Evolutionary conservation across 2,797 vertebrate genomes (phyloP).

Genomic region (Channa striata): DNA sequence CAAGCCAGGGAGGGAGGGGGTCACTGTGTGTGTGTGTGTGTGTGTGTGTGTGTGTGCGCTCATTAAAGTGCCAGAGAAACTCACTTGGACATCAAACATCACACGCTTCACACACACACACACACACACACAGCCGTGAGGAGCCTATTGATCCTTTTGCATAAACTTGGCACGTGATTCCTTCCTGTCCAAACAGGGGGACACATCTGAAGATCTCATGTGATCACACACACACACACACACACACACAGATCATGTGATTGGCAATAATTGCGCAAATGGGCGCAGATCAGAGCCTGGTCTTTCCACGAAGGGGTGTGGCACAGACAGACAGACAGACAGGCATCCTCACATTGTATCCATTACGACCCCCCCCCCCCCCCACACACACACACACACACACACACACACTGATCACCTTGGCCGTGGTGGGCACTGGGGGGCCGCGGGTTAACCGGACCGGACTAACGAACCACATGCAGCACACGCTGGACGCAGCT

Average conservation of each 20-base stretch:
- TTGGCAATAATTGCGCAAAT: neutral
- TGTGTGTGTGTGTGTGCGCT: neutral
- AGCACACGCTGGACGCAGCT: neutral
- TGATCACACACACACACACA: conserved; percentile 4
- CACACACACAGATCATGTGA: conserved; percentile 19
- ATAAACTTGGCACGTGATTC: conserved; percentile 32
- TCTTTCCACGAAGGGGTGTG: conserved; percentile 73
- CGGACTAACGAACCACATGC: conserved; percentile 7
- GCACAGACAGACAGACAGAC: conserved; percentile 46
- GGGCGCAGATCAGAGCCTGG: conserved; percentile 12
- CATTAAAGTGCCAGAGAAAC: conserved; percentile 55
- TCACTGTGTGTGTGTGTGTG: neutral
- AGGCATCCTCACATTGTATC: conserved; percentile 27
- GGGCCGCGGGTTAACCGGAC: too few species aligned
- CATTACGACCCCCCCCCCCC: conserved; percentile 18
- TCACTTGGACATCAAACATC: conserved; percentile 51
- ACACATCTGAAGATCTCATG: neutral
- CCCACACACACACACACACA: neutral
- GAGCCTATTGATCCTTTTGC: conserved; percentile 21
- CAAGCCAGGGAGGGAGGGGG: conserved; percentile 45
- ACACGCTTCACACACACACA: conserved; percentile 7
- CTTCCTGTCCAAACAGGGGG: neutral
- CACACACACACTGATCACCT: conserved; percentile 14
- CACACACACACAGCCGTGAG: neutral
- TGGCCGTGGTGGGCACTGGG: neutral